These are phyloP conservation scores for Antheraea pernyi DNA, from an alignment of 1,140 invertebrate species.

Conservation along the genomic window DNA sequence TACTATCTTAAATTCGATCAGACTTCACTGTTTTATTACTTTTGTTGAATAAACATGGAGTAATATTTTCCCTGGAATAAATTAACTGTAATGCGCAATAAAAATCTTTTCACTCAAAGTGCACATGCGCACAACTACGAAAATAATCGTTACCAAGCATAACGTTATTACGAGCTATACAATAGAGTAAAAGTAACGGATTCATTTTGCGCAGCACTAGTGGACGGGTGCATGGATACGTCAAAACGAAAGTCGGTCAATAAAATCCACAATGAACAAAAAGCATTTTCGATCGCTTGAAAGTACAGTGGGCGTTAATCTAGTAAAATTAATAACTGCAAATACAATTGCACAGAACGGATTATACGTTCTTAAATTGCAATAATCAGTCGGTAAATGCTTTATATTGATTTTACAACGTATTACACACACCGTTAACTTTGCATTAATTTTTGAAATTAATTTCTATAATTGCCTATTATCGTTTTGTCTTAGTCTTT, in stretches of 20 bases:
- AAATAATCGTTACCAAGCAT: background rate
- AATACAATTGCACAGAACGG: background rate
- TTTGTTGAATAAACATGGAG: too few relatives aligned
- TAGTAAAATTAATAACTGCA: background rate
- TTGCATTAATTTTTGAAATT: background rate
- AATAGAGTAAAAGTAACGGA: background rate
- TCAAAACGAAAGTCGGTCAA: constrained; percentile 2
- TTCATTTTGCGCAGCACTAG: background rate
- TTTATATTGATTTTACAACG: background rate
- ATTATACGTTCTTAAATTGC: background rate
- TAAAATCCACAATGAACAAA: background rate
- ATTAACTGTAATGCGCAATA: too few relatives aligned
- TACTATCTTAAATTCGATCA: too few relatives aligned
- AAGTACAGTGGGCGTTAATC: background rate
- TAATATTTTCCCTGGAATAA: too few relatives aligned
- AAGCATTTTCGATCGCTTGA: background rate
- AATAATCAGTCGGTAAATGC: background rate
- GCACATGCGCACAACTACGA: background rate
- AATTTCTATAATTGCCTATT: background rate
- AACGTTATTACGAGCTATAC: background rate
- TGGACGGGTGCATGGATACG: background rate
- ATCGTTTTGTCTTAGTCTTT: background rate
- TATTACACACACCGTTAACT: background rate
- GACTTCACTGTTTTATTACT: too few relatives aligned
- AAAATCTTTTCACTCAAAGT: too few relatives aligned